phyloP scores from a whole-genome alignment of 1,140 invertebrate species.

The Trissolcus basalis region DNA sequence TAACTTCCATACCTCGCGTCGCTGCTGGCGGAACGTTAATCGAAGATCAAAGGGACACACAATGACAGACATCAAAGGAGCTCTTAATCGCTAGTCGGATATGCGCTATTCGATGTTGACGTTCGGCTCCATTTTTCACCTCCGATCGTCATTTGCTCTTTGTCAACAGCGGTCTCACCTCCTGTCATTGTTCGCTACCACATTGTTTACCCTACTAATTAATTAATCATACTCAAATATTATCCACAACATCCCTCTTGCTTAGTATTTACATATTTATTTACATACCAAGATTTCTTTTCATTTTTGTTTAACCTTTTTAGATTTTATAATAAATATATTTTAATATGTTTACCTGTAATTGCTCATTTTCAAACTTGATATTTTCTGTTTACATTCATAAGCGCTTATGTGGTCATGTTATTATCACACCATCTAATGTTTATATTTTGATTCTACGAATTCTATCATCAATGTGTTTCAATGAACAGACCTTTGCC shows the following conservation, averaged over 20 bases:
- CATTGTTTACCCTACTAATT: neutral
- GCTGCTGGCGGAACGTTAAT: conserved; percentile 49
- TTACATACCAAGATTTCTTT: too few species aligned
- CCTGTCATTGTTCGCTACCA: neutral
- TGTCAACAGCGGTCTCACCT: conserved; percentile 12
- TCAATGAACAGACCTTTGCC: too few species aligned
- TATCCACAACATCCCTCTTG: neutral
- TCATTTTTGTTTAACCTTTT: too few species aligned
- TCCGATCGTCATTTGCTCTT: conserved; percentile 16
- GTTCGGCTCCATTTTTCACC: conserved; percentile 10
- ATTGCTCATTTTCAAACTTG: too few species aligned
- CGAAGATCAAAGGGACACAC: conserved; percentile 50
- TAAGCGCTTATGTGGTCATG: too few species aligned
- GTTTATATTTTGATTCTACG: too few species aligned
- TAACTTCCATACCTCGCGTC: conserved; percentile 60
- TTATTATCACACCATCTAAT: too few species aligned
- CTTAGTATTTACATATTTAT: too few species aligned
- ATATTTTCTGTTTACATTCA: too few species aligned
- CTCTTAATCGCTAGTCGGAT: conserved; percentile 48
- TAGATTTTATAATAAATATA: too few species aligned
- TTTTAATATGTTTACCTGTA: too few species aligned
- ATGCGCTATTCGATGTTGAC: conserved; percentile 19
- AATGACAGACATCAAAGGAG: conserved; percentile 53
- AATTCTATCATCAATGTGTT: too few species aligned
- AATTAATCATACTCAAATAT: neutral